A percentile compares a stretch with the other conserved stretches of the same genome.
These are phyloP conservation scores for Apeira syringaria DNA, from an alignment of 2,888 invertebrate species.

Conservation along the genomic window DNA sequence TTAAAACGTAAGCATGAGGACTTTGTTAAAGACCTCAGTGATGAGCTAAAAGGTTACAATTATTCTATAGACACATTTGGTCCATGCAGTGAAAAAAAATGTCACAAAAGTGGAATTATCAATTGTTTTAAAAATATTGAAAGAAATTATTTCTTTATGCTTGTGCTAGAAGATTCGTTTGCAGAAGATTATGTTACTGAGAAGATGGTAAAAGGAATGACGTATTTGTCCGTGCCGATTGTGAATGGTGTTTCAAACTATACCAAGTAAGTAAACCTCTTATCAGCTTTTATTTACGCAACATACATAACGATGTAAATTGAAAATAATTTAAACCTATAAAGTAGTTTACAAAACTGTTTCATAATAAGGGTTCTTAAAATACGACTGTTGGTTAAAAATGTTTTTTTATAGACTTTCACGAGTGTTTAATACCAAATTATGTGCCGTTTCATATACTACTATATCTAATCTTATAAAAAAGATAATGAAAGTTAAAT, in stretches of 20 bases:
- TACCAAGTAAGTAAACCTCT: constrained; percentile 58
- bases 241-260: constrained; percentile 57
- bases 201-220: constrained; percentile 52
- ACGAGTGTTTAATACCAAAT: no score
- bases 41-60: constrained; percentile 58
- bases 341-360: no score
- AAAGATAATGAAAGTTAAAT: no score
- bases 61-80: constrained; percentile 59
- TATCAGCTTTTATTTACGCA: no score
- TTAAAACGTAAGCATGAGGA: constrained; percentile 50
- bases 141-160: constrained; percentile 57
- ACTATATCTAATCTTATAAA: no score
- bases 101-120: constrained; percentile 41
- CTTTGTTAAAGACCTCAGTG: constrained; percentile 49
- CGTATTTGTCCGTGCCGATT: constrained; percentile 57
- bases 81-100: constrained; percentile 55
- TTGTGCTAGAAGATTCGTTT: constrained; percentile 61
- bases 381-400: no score
- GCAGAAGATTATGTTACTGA: constrained; percentile 62
- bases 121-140: constrained; percentile 61
- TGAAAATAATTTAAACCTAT: no score
- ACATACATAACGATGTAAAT: no score
- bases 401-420: no score
- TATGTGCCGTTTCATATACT: no score
- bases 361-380: no score